phyloP scores from a whole-genome alignment of 1,140 invertebrate genomes.

The Laupala kohalensis region DNA sequence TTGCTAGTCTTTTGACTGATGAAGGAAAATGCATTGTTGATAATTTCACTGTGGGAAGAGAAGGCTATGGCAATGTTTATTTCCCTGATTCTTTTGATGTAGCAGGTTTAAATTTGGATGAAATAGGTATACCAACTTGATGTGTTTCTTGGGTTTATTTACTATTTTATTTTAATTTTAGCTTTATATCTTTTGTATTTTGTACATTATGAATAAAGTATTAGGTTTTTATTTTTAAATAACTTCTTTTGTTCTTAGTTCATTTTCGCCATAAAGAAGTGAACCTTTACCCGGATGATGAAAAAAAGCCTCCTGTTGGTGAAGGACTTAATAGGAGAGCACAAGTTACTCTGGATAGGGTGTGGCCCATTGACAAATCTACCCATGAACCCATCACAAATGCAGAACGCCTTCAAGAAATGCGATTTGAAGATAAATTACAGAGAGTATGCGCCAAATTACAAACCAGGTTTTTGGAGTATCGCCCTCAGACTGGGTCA shows the following conservation, averaged over 20 bases:
- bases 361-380: slow-evolving; percentile 87
- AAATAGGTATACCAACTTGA: slow-evolving; percentile 44
- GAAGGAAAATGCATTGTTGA: slow-evolving; percentile 72
- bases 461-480: slow-evolving; percentile 84
- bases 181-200: neutral
- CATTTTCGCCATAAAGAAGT: slow-evolving; percentile 67
- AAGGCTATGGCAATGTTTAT: slow-evolving; percentile 84
- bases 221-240: neutral
- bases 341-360: slow-evolving; percentile 81
- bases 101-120: slow-evolving; percentile 77
- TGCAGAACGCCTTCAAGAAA: slow-evolving; percentile 54
- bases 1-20: slow-evolving; percentile 46
- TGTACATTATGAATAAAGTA: neutral
- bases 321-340: slow-evolving; percentile 81
- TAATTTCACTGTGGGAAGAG: slow-evolving; percentile 80
- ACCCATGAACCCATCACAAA: slow-evolving; percentile 68
- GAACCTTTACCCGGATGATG: slow-evolving; percentile 41
- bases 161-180: neutral
- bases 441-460: slow-evolving; percentile 72
- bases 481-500: slow-evolving; percentile 85
- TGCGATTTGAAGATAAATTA: slow-evolving; percentile 82
- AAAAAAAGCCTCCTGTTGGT: slow-evolving; percentile 61
- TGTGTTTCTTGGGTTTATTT: neutral
- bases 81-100: slow-evolving; percentile 80
- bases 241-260: slow-evolving; percentile 28